Evolutionary conservation across 2,888 invertebrate genomes (phyloP), one percentile per base, ranked within the genome.

Genomic region (Cryptosula pallasiana): DNA sequence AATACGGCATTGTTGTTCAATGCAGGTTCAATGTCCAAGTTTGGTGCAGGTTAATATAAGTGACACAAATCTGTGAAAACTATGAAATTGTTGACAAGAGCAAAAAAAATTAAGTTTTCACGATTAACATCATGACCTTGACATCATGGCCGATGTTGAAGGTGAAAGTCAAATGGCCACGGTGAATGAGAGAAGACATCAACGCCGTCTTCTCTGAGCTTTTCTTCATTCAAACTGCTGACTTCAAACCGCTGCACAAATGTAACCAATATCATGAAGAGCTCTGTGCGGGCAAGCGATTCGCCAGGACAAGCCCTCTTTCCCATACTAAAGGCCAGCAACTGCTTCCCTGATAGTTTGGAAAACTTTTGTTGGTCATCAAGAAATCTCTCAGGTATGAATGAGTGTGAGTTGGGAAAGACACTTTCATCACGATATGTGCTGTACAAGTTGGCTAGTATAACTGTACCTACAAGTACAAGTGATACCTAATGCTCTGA

Each of bases 381-480:
- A 29, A 63, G n/a, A 32, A 32, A 63, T 63, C 63, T 63, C 29
- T 63, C 63, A 9, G 63, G 63, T 32, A 29, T 27, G 27, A 63
- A 63, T 20, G 63, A 32, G 32, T 63, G 32, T 27, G 63, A 63
- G n/a, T 63, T 32, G 2, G 63, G 63, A 34, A 32, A 63, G 9
- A 63, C 5, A 29, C n/a, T n/a, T 34, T 63, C 63, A n/a, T 63
- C 63, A n/a, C 32, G 32, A 32, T 32, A 63, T 63, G 63, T 63
- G 63, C 63, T 63, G 34, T 63, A 32, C 5, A 63, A 32, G 63
- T 34, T 63, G 20, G 32, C 63, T 5, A 63, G 16, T 25, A 57
- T 23, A 9, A 57, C 57, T 25, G 57, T 23, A 25, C 25, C 57
- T 57, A 25, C 25, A 57, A 57, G 45, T 45, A 45, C n/a, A n/a